Base-by-base conservation (phyloP, 1,140 invertebrate genomes). In the Harpegnathos saltator region DNA sequence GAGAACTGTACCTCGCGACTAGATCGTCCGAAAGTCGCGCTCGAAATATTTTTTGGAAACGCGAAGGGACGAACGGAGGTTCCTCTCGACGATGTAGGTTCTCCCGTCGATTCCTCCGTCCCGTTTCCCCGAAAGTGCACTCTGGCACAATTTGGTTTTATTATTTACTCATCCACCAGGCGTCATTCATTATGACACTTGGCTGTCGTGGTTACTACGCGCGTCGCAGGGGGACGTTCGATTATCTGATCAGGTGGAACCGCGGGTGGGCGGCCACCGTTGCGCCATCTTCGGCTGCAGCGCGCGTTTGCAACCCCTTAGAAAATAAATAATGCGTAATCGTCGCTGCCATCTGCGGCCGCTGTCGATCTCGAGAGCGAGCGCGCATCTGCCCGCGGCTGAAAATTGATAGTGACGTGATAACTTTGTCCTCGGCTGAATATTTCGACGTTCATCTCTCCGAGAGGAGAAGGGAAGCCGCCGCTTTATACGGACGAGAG, bases 291-390 rank as follows among this genome's bases (percentile, higher is more conserved):
- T 88, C 63, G 77, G 61, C 83, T 63, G 77, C 77, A 29, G 82
- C 5, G 29, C 29, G 29, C 75, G 83, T 91, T 89, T 87, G 85
- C 87, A 92, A 92, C 91, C 90, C 91, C 90, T 92, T 92, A 74
- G 86, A 88, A 87, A 87, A 92, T 92, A 92, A 92, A 92, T 92
- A 92, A 91, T 77, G 72, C 80, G 29, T 87, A 89, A 89, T 83
- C 89, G 56, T 48, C 44, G 72, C 69, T 84, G 74, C 48, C 84
- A 92, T 92, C 91, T 85, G 71, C 38, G 24, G 29, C 65, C 38
- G 65, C 33, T 75, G 75, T 48, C 69, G 81, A 83, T 77, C 58
- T 58, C 22, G 73, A 75, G 44, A 26, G 22, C 19, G 50, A 58
- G 74, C 66, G 69, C 61, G 66, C 88, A 89, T 88, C 87, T 89